A percentile compares a stretch with the other conserved stretches of the same genome.
These are phyloP conservation scores for Hyperopisus bebe DNA, from an alignment of 2,113 vertebrate species.

Conservation along the genomic window DNA sequence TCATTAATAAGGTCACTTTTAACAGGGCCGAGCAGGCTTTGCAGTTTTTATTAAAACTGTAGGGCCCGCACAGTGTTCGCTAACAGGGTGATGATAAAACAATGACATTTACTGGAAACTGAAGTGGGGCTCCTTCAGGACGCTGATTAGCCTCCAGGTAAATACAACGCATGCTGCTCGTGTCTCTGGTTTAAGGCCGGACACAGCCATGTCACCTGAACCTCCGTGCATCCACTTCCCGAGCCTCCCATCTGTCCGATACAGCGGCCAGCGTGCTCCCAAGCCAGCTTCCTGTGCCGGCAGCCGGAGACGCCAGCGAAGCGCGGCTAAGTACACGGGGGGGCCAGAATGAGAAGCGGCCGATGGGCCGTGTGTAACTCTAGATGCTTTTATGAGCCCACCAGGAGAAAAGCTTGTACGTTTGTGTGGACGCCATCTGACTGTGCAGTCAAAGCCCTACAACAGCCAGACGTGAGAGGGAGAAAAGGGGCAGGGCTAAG, in stretches of 20 bases:
- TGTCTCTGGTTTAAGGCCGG: neutral
- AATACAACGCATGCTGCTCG: neutral
- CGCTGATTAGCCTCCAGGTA: neutral
- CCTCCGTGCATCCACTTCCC: neutral
- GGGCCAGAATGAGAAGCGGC: neutral
- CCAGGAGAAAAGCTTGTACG: neutral
- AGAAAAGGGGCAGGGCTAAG: neutral
- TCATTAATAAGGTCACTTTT: slow-evolving; percentile 44
- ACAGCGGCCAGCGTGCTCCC: neutral
- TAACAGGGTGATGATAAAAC: slow-evolving; percentile 11
- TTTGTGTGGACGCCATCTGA: neutral
- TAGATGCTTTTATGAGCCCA: neutral
- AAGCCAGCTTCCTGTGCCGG: neutral
- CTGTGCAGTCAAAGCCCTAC: neutral
- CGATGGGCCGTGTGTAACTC: neutral
- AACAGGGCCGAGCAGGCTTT: slow-evolving; percentile 39
- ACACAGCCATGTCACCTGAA: neutral
- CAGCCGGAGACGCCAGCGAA: neutral
- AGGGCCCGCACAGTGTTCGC: slow-evolving; percentile 21
- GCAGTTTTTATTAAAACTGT: slow-evolving; percentile 40
- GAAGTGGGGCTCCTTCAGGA: slow-evolving; percentile 16
- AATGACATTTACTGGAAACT: slow-evolving; percentile 35
- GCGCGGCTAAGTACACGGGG: neutral
- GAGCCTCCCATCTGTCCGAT: neutral
- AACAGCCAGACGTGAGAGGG: neutral